These are phyloP conservation scores for Phymatocera aterrima DNA, from an alignment of 2,888 invertebrate genomes.

Conservation along the genomic window DNA sequence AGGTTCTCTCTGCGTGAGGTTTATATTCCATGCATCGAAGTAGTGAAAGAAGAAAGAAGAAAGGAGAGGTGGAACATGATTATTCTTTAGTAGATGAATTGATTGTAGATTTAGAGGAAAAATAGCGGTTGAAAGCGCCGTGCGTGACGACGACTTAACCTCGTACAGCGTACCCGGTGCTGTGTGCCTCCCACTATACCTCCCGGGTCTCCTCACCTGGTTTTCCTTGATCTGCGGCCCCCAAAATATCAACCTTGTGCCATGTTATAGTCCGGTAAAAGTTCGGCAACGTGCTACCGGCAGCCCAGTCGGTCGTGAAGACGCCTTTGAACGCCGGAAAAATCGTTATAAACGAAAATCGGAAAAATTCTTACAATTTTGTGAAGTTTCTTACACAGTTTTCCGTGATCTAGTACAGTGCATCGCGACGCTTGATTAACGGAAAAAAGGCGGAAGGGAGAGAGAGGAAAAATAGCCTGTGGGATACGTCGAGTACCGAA, in stretches of 20 bases:
- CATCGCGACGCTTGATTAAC: too few relatives aligned
- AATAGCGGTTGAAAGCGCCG: slow-evolving; percentile 1
- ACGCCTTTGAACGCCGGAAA: slow-evolving; percentile 2
- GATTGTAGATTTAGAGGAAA: neutral
- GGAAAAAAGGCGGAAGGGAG: too few relatives aligned
- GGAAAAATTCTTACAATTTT: neutral
- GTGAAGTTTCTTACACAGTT: neutral
- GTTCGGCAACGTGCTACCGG: slow-evolving; percentile 27
- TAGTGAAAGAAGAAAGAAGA: neutral
- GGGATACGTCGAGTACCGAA: too few relatives aligned
- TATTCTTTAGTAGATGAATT: neutral
- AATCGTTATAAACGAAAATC: neutral
- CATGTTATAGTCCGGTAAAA: slow-evolving; percentile 29
- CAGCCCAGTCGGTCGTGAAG: neutral
- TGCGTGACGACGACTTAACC: slow-evolving; percentile 16
- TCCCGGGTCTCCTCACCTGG: slow-evolving; percentile 9
- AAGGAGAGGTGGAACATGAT: neutral
- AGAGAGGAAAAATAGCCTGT: too few relatives aligned
- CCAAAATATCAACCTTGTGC: slow-evolving; percentile 21
- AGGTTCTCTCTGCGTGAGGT: neutral
- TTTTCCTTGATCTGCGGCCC: slow-evolving; percentile 37
- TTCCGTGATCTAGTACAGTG: neutral
- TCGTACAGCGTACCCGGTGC: slow-evolving; percentile 37
- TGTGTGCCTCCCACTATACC: slow-evolving; percentile 24
- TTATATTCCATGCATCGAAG: neutral